Base-by-base conservation (phyloP, 1,140 invertebrate genomes). In the Hetaerina americana region DNA sequence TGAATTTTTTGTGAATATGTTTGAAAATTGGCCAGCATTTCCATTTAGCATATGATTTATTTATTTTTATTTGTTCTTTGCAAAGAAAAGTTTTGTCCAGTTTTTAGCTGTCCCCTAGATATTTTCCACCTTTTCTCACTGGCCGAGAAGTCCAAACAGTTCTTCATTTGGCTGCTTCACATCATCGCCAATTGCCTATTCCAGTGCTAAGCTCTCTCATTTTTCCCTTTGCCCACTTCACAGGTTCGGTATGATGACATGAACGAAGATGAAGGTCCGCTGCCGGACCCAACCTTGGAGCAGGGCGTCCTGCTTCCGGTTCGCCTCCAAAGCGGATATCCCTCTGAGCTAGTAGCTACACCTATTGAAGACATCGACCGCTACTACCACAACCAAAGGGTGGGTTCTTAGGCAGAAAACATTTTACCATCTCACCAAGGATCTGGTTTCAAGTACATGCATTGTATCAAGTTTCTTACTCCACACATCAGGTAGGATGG, bases 301-400 rank as follows among this genome's bases (percentile, higher is more conserved):
- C 92, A 94, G 85, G 94, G 94, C 78, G 88, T 90, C 81, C 91
- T 93, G 75, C 83, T 96, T 82, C 93, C 93, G 79, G 91, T 93
- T 83, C 87, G 92, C 82, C 84, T 96, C 85, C 91, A 94, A 83
- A 90, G 91, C 82, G 87, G 88, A 80, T 96, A 96, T 84, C 93
- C 94, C 78, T 86, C 90, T 77, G 94, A 96, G 85, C 86, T 96
- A 82, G 85, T 92, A 81, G 94, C 92, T 83, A 94, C 90, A 81
- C 94, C 94, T 80, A 89, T 97, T 83, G 94, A 96, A 86, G 94
- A 97, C 87, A 94, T 97, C 82, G 94, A 96, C 85, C 88, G 87
- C 79, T 96, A 88, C 86, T 96, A 96, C 83, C 88, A 90, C 81
- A 95, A 95, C 86, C 87, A 92, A 87, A 91, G 87, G 88, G 93